Percentiles rank a stretch among this genome's conserved stretches.
These are phyloP conservation scores for Loxodonta africana DNA, from an alignment of 2,113 vertebrate genomes.

Conservation along the genomic window DNA sequence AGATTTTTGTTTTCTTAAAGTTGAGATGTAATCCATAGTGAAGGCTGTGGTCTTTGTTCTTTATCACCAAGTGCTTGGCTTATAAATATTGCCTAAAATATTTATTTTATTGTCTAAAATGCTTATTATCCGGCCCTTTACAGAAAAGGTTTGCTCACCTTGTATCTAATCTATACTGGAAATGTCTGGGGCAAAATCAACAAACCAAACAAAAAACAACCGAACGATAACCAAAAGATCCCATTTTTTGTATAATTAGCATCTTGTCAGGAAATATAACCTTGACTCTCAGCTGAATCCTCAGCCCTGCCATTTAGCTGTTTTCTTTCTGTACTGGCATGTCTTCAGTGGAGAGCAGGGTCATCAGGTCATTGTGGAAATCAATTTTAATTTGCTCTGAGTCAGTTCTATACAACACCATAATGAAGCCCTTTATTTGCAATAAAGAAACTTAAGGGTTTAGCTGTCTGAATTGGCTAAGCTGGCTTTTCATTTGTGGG, in stretches of 20 bases:
- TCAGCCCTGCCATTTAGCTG: neutral
- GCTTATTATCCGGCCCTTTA: constrained; percentile 37
- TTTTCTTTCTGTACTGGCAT: neutral
- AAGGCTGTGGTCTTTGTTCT: too few relatives aligned
- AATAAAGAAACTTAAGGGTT: constrained; percentile 30
- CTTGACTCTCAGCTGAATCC: neutral
- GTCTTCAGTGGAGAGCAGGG: neutral
- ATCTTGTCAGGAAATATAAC: neutral
- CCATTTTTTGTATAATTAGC: neutral
- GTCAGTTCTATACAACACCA: constrained; percentile 40
- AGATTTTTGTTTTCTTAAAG: too few relatives aligned
- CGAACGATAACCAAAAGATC: neutral
- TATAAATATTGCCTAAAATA: constrained; percentile 20
- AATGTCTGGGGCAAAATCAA: neutral
- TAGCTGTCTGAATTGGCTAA: neutral
- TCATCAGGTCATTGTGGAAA: constrained; percentile 38
- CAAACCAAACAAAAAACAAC: neutral
- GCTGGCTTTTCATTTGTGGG: constrained; percentile 50
- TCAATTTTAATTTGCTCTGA: constrained; percentile 60
- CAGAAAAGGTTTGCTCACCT: neutral
- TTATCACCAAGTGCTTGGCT: neutral
- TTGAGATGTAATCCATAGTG: too few relatives aligned
- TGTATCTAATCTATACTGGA: constrained; percentile 30
- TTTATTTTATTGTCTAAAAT: too few relatives aligned
- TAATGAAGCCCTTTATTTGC: constrained; percentile 52